These are phyloP conservation scores for Heliconius himera DNA, from an alignment of 1,140 invertebrate genomes.

Conservation along the genomic window DNA sequence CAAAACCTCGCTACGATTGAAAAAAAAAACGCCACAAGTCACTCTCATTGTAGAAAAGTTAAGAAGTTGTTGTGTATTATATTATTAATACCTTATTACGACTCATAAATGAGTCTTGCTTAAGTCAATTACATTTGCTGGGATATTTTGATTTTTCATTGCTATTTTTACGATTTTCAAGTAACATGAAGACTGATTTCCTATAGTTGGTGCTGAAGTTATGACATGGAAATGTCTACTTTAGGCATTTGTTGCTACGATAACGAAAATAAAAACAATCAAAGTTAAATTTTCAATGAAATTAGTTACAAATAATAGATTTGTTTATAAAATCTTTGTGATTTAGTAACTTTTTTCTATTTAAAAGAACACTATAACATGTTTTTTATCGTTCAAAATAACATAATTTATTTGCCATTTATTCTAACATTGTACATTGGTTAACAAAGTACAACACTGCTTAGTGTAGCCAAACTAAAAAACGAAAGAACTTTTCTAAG, in stretches of 20 bases:
- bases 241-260: too few relatives aligned
- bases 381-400: too few relatives aligned
- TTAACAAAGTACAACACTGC: too few relatives aligned
- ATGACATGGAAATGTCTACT: not conserved
- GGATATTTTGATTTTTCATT: conserved; percentile 44
- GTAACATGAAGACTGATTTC: conserved; percentile 4
- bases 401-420: too few relatives aligned
- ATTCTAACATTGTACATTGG: too few relatives aligned
- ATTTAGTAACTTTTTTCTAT: not conserved
- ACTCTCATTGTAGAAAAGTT: conserved; percentile 30
- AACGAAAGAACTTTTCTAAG: too few relatives aligned
- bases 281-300: too few relatives aligned
- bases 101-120: conserved; percentile 25
- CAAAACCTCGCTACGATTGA: conserved; percentile 2
- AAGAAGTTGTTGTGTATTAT: conserved; percentile 44
- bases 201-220: not conserved
- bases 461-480: too few relatives aligned
- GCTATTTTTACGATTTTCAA: not conserved
- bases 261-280: too few relatives aligned
- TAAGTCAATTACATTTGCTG: conserved; percentile 29
- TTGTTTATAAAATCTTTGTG: not conserved
- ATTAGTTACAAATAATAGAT: conserved; percentile 16
- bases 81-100: conserved; percentile 31
- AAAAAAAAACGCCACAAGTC: conserved; percentile 29
- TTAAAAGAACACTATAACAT: too few relatives aligned